Percentiles rank a stretch among this genome's conserved stretches.
Conservation (phyloP, 1,140 invertebrate genomes). For the Megalopta genalis region DNA sequence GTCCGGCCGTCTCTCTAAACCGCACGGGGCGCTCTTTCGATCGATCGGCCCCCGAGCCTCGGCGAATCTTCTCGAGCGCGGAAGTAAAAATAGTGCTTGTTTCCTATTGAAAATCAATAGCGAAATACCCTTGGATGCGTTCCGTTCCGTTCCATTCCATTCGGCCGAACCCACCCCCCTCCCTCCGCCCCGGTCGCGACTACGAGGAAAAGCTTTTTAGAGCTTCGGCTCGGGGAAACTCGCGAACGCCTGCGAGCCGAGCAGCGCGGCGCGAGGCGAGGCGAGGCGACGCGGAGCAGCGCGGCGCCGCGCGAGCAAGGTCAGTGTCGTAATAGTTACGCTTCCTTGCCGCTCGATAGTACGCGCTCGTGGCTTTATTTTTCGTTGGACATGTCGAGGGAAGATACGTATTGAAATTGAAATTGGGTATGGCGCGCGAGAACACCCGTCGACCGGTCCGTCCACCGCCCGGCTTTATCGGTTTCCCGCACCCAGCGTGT, state of each 20-base stretch:
- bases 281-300: too few species aligned
- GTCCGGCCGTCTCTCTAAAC: too few species aligned
- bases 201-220: background rate
- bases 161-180: too few species aligned
- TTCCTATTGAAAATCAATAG: slow-evolving; percentile 37
- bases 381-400: background rate
- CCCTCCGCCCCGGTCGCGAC: too few species aligned
- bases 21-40: background rate
- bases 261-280: too few species aligned
- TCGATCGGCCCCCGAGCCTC: background rate
- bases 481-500: too few species aligned
- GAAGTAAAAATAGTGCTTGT: slow-evolving; percentile 18
- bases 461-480: background rate
- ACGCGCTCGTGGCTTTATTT: background rate
- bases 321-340: slow-evolving; percentile 50
- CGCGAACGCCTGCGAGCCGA: background rate
- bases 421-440: slow-evolving; percentile 17
- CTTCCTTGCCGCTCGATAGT: background rate
- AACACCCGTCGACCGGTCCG: slow-evolving; percentile 27
- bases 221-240: background rate
- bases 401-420: slow-evolving; percentile 17
- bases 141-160: background rate
- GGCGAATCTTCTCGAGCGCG: slow-evolving; percentile 2
- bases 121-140: slow-evolving; percentile 7
- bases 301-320: slow-evolving; percentile 32